Evolutionary conservation across 2,113 vertebrate genomes (phyloP).

Genomic region (Labeo rohita): DNA sequence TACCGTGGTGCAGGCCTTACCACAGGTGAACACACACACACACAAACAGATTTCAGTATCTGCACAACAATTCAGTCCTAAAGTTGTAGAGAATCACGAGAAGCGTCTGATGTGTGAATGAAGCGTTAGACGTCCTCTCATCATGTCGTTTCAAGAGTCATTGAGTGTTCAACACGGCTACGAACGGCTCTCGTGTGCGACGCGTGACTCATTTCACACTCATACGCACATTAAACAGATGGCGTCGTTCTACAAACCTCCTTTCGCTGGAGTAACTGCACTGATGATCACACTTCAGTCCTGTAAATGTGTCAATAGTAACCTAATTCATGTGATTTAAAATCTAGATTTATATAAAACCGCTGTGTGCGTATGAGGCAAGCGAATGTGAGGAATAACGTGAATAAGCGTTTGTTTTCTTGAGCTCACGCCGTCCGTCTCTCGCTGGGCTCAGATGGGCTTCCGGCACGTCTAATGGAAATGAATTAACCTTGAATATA

Average conservation of each 20-base stretch:
- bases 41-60: not conserved
- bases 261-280: not conserved
- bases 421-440: not conserved
- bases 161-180: not conserved
- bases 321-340: not conserved
- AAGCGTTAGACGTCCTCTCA: not conserved
- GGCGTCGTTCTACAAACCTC: not conserved
- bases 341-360: not conserved
- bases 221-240: not conserved
- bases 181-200: not conserved
- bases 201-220: not conserved
- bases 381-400: not conserved
- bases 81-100: no score
- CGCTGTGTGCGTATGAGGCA: not conserved
- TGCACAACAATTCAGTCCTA: no score
- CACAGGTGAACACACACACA: constrained; percentile 78
- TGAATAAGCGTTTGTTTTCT: not conserved
- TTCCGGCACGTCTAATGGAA: constrained; percentile 13
- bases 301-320: not conserved
- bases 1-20: constrained; percentile 94
- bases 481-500: constrained; percentile 10
- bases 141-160: not conserved
- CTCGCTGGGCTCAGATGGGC: not conserved
- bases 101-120: not conserved
- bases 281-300: not conserved